phyloP scores from a whole-genome alignment of 2,797 vertebrate species.

The Neosalanx taihuensis region DNA sequence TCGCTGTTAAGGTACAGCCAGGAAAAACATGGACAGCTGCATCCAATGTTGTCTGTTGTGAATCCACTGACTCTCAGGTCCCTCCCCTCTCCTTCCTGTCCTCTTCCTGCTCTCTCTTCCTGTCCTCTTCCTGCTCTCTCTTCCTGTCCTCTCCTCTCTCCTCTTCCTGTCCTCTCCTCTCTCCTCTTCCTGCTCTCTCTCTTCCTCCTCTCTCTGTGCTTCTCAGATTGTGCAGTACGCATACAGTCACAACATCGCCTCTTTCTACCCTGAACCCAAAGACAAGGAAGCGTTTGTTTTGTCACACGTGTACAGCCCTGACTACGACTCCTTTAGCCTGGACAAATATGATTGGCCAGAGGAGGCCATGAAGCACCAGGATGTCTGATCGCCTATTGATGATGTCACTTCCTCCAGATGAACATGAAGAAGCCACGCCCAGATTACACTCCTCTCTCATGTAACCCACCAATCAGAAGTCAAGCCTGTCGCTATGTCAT shows the following conservation, averaged over 20 bases:
- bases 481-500: background rate
- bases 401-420: background rate
- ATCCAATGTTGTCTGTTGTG: too few relatives aligned
- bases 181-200: background rate
- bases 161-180: background rate
- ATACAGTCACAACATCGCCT: conserved; percentile 87
- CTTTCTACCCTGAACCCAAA: conserved; percentile 89
- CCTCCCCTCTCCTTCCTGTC: background rate
- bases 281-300: conserved; percentile 95
- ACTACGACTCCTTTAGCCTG: conserved; percentile 89
- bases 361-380: conserved; percentile 84
- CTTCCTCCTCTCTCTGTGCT: conserved; percentile 27
- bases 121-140: background rate
- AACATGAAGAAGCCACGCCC: background rate
- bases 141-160: background rate
- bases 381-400: conserved; percentile 67
- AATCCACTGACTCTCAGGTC: background rate
- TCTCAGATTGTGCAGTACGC: conserved; percentile 88
- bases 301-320: conserved; percentile 85
- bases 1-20: conserved; percentile 87
- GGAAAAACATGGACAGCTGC: background rate
- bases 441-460: background rate
- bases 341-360: conserved; percentile 92
- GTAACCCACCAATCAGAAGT: background rate
- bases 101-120: background rate